Percentiles rank a stretch among this genome's conserved stretches.
phyloP scores from a whole-genome alignment of 1,140 invertebrate genomes.

The Triops longicaudatus region DNA sequence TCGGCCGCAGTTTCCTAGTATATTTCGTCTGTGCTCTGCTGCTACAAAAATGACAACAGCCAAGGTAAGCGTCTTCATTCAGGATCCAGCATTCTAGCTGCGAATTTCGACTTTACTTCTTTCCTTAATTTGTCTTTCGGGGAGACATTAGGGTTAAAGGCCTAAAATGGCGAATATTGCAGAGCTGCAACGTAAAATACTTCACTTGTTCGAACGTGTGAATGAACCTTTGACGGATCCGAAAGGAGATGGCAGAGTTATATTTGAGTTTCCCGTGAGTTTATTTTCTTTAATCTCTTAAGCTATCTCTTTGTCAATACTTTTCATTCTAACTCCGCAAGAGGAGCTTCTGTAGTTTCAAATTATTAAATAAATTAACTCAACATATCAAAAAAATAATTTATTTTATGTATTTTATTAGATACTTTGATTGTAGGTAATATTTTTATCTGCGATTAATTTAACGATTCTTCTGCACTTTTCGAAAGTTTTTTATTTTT shows the following conservation, averaged over 20 bases:
- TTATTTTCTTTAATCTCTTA: neutral
- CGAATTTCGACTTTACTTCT: neutral
- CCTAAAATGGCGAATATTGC: neutral
- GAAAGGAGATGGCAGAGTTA: constrained; percentile 13
- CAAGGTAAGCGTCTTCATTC: neutral
- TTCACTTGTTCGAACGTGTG: constrained; percentile 25
- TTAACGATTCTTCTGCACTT: too few species aligned
- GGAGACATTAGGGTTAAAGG: neutral
- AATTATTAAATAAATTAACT: too few species aligned
- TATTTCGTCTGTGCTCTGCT: neutral
- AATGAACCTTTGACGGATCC: constrained; percentile 5
- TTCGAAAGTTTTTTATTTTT: too few species aligned
- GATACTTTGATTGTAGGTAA: too few species aligned
- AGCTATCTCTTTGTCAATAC: neutral
- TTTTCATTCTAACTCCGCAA: too few species aligned
- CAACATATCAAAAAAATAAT: too few species aligned
- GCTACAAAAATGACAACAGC: neutral
- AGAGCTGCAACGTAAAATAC: constrained; percentile 12
- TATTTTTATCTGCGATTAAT: too few species aligned
- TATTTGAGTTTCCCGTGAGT: neutral
- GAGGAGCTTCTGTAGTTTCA: too few species aligned
- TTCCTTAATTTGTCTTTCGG: neutral
- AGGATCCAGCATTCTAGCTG: neutral
- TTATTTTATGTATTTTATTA: too few species aligned
- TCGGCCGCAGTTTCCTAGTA: neutral